Evolutionary conservation across 2,113 vertebrate genomes (phyloP).

Genomic region (Etheostoma cragini): DNA sequence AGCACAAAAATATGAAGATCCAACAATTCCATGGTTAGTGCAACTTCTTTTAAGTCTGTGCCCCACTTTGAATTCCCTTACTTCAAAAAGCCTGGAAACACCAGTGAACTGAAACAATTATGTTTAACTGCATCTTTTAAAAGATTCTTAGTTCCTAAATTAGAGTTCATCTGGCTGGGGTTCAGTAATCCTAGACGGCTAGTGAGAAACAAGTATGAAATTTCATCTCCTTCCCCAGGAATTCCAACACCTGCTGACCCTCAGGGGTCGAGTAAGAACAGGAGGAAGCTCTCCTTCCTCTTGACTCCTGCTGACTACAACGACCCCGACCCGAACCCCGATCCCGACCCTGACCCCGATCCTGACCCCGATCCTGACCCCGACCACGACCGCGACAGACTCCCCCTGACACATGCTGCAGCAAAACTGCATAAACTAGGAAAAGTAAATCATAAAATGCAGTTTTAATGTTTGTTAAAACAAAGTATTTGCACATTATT

Average conservation of each 20-base stretch:
- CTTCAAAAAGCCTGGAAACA: background rate
- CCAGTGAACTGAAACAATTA: conserved; percentile 1
- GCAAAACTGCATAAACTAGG: background rate
- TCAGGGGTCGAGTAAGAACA: conserved; percentile 27
- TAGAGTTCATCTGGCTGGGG: conserved; percentile 19
- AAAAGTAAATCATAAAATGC: background rate
- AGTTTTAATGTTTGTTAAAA: background rate
- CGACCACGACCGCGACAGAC: background rate
- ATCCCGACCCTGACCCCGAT: background rate
- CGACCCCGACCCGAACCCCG: background rate
- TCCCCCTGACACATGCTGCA: conserved; percentile 3
- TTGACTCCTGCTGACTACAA: conserved; percentile 27
- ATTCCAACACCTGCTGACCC: conserved; percentile 55
- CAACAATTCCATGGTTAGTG: background rate
- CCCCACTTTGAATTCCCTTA: background rate
- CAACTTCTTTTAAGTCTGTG: conserved; percentile 7
- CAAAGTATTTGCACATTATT: background rate
- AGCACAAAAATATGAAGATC: background rate
- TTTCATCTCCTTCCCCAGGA: conserved; percentile 64
- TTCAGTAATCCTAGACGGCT: conserved; percentile 8
- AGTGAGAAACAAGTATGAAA: conserved; percentile 53
- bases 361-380: background rate
- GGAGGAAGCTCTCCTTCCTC: conserved; percentile 20
- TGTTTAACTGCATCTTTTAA: conserved; percentile 19
- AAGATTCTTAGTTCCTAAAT: conserved; percentile 32